Evolutionary conservation across 2,113 vertebrate species (phyloP).

Genomic region (Emydura subglobosa): DNA sequence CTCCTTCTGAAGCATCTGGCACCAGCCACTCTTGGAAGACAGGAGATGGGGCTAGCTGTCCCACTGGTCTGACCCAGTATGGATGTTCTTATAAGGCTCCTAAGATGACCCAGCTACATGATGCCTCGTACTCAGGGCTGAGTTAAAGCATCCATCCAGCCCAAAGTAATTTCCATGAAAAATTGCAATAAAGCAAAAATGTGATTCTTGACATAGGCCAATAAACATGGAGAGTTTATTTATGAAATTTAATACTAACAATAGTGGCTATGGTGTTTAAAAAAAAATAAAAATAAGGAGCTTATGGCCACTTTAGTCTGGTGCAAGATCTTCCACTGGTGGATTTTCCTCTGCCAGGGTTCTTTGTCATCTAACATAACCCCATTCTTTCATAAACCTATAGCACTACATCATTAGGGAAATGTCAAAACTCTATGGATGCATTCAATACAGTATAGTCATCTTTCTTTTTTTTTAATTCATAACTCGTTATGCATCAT

Average conservation of each 20-base stretch:
- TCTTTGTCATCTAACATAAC: neutral
- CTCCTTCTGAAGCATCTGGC: too few species aligned
- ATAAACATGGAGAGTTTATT: slow-evolving; percentile 68
- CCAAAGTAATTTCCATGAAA: slow-evolving; percentile 50
- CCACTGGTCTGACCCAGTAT: too few species aligned
- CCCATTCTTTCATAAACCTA: neutral
- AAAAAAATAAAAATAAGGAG: slow-evolving; percentile 21
- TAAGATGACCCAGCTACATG: rapidly evolving
- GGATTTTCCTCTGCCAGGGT: neutral
- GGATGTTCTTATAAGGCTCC: too few species aligned
- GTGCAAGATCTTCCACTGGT: slow-evolving; percentile 20
- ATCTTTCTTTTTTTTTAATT: neutral
- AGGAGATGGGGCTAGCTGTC: too few species aligned
- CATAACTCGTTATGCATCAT: neutral
- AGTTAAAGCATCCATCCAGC: neutral
- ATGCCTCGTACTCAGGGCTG: neutral
- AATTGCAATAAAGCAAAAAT: slow-evolving; percentile 69
- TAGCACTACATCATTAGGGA: neutral
- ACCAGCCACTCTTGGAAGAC: too few species aligned
- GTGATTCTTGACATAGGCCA: slow-evolving; percentile 72
- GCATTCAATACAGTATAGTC: neutral
- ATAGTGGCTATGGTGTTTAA: neutral
- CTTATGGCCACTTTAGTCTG: slow-evolving; percentile 12
- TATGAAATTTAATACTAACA: slow-evolving; percentile 73
- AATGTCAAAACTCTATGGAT: rapidly evolving